A percentile compares a stretch with the other conserved stretches of the same genome.
Conservation (phyloP, 2,888 invertebrate species). For the Tetragonula carbonaria region DNA sequence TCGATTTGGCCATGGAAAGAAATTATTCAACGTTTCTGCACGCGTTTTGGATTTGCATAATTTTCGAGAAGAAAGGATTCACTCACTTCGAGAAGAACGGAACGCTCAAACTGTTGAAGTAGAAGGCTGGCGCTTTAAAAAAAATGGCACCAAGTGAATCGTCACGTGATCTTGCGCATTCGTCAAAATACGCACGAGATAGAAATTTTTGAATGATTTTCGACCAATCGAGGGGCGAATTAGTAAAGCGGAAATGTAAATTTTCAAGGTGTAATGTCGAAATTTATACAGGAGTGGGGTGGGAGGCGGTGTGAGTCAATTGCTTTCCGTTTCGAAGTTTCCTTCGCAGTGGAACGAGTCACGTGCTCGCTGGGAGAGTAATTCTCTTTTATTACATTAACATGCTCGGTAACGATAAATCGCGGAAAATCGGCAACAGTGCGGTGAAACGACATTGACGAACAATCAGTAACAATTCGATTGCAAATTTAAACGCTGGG, state of each 20-base stretch:
- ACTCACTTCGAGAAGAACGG: no score
- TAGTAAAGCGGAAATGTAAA: no score
- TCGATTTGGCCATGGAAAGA: no score
- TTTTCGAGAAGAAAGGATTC: no score
- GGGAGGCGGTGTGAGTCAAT: neutral
- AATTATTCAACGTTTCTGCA: no score
- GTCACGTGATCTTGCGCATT: no score
- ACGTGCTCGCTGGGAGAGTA: neutral
- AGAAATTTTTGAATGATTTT: neutral
- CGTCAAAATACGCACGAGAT: no score
- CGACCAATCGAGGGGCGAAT: neutral
- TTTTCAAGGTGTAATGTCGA: neutral
- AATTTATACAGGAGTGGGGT: neutral
- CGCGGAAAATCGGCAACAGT: neutral
- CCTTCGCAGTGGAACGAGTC: neutral
- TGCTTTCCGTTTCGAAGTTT: neutral
- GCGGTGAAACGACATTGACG: slow-evolving; percentile 43
- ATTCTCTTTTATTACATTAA: slow-evolving; percentile 37
- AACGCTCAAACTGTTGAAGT: no score
- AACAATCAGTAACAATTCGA: slow-evolving; percentile 39
- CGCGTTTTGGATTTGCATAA: no score
- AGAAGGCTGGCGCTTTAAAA: no score
- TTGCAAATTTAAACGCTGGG: no score
- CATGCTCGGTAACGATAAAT: slow-evolving; percentile 16
- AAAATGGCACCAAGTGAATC: no score